Percentiles rank a stretch among this genome's conserved stretches.
These are phyloP conservation scores for Fissipunctia ypsillon DNA, from an alignment of 2,888 invertebrate genomes.

Conservation along the genomic window DNA sequence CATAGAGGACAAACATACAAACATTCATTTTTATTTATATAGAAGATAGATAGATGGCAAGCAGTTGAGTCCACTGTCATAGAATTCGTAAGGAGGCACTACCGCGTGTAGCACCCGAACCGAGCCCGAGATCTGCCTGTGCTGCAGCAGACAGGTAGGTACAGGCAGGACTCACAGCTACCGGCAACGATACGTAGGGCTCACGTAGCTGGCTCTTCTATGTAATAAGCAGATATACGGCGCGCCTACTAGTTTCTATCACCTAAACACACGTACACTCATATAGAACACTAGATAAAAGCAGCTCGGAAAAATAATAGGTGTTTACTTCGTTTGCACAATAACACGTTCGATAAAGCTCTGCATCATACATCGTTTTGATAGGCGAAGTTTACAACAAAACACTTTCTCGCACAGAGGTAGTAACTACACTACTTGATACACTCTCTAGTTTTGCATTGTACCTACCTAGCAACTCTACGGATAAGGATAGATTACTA, in stretches of 20 bases:
- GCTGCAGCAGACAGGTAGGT: too few species aligned
- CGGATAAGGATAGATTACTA: background rate
- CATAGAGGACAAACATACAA: too few species aligned
- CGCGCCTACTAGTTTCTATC: background rate
- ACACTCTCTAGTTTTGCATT: background rate
- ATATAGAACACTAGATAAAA: conserved; percentile 21
- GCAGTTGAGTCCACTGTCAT: background rate
- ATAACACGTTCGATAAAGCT: conserved; percentile 39
- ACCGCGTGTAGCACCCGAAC: too few species aligned
- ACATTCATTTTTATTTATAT: too few species aligned
- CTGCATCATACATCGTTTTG: conserved; percentile 28
- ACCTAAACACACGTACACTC: too few species aligned
- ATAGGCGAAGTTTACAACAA: conserved; percentile 23
- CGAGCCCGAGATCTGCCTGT: too few species aligned
- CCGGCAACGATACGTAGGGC: background rate
- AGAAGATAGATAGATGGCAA: too few species aligned
- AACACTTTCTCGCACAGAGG: conserved; percentile 20
- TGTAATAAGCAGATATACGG: background rate
- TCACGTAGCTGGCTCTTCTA: too few species aligned
- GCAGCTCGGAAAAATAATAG: conserved; percentile 9
- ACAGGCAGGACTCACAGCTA: background rate
- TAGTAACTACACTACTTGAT: background rate
- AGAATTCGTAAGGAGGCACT: background rate
- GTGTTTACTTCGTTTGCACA: conserved; percentile 42
- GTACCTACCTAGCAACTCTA: background rate